These are phyloP conservation scores for Sebastes vulpes DNA, from an alignment of 2,797 vertebrate species.

Conservation along the genomic window DNA sequence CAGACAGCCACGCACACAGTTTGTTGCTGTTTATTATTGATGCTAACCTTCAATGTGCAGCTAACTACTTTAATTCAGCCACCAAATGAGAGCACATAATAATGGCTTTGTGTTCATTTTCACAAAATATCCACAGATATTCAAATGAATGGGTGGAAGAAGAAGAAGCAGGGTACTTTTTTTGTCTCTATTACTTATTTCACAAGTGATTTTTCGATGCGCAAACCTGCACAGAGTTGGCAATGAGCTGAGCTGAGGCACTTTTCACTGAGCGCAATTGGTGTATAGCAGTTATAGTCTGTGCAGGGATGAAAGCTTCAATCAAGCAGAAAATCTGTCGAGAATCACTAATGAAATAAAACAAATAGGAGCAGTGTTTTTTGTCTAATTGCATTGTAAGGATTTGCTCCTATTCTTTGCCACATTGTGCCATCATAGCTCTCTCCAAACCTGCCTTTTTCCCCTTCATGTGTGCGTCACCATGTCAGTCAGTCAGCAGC, in stretches of 20 bases:
- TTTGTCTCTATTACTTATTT: slow-evolving; percentile 16
- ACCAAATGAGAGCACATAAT: neutral
- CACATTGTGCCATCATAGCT: slow-evolving; percentile 3
- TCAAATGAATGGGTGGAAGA: neutral
- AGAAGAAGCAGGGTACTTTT: neutral
- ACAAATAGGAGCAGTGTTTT: neutral
- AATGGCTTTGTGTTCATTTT: neutral
- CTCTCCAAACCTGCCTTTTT: neutral
- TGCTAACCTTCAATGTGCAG: neutral
- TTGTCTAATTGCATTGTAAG: neutral
- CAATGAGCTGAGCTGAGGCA: neutral
- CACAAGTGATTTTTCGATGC: slow-evolving; percentile 4
- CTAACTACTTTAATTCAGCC: slow-evolving; percentile 42
- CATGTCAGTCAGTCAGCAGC: neutral
- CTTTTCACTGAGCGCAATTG: slow-evolving; percentile 18
- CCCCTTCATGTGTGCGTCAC: neutral
- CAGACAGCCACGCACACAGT: slow-evolving; percentile 61
- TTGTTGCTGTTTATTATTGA: slow-evolving; percentile 42
- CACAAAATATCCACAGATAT: neutral
- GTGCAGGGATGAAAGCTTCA: slow-evolving; percentile 30
- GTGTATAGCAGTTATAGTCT: slow-evolving; percentile 10
- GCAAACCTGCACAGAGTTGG: slow-evolving; percentile 26
- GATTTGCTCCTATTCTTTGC: neutral
- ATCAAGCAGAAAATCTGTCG: slow-evolving; percentile 46
- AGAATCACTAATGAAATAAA: slow-evolving; percentile 37